Evolutionary conservation across 1,140 invertebrate species (phyloP), one percentile per base, ranked within the genome.

Genomic region (Zaprionus nigranus): DNA sequence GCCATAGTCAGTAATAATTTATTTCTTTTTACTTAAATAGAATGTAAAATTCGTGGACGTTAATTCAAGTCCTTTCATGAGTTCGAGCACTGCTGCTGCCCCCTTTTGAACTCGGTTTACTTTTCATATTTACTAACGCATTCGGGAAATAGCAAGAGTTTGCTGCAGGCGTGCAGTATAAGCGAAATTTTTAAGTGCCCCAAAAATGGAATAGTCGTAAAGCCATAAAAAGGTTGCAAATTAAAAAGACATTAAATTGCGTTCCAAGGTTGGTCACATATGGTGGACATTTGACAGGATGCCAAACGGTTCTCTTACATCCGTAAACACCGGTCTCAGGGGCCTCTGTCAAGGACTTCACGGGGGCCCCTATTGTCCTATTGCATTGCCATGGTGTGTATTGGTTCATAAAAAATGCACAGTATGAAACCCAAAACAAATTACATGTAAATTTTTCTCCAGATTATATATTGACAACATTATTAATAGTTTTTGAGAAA

Each of bases 161-260:
- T 70, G 74, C 72, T 56, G 46, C 60, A 72, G 58, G 61, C 56
- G 49, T 46, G 67, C 49, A 49, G 76, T 79, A 72, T 87, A 79
- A 86, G 82, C 82, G 68, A 56, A 66, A 30, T 30, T 78, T 78
- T 67, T 73, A 66, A 59, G 57, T 64, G 54, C 34, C 30, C 57
- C 66, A 70, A 7, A 9, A 2, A 17, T 20, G 54, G n/a, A n/a
- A 12, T 2, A 5, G 20, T 36, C 28, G 15, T 59, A 66, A 67
- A 60, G 53, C 64, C 56, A 75, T 83, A 75, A 86, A 86, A 86
- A 77, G 73, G 40, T 56, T 87, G 64, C 77, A 78, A 83, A 83
- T 86, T 83, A 86, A 86, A 86, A 86, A 74, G 80, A 51, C 83
- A 86, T 86, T 88, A 83, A 82, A 75, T 78, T 81, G 56, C 30